Evolutionary conservation across 2,888 invertebrate genomes (phyloP).

Genomic region (Hydroisotoma schaefferi): DNA sequence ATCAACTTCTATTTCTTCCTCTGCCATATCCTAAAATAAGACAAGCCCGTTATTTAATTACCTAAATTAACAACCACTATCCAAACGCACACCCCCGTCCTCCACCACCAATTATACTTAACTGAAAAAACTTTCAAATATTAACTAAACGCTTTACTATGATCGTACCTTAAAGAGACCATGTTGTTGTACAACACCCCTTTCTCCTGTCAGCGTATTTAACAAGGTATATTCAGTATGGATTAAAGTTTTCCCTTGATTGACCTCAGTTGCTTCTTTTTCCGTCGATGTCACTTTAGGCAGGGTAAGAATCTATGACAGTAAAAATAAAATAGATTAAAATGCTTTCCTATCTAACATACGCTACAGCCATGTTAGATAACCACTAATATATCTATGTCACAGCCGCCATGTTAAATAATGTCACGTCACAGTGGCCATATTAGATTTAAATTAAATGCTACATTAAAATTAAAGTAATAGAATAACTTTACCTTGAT

Average conservation of each 20-base stretch:
- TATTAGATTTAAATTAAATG: too few species aligned
- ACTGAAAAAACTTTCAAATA: neutral
- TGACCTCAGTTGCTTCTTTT: conserved; percentile 66
- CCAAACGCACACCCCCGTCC: too few species aligned
- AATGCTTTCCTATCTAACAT: too few species aligned
- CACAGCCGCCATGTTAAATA: too few species aligned
- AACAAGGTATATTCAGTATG: conserved; percentile 73
- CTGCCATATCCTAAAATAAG: conserved; percentile 58
- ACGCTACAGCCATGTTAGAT: too few species aligned
- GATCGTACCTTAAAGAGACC: conserved; percentile 66
- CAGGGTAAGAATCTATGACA: too few species aligned
- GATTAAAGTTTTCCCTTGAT: conserved; percentile 72
- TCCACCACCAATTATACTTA: neutral
- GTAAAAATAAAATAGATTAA: too few species aligned
- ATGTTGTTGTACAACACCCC: conserved; percentile 72
- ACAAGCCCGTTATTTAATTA: neutral
- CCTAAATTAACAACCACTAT: neutral
- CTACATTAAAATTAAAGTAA: too few species aligned
- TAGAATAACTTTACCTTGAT: conserved; percentile 67
- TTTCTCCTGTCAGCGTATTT: conserved; percentile 64
- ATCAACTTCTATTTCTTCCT: conserved; percentile 56
- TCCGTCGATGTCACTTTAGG: conserved; percentile 1
- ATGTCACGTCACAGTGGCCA: too few species aligned
- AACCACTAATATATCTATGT: too few species aligned
- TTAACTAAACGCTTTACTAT: too few species aligned